Evolutionary conservation across 2,888 invertebrate species (phyloP), one percentile per base, ranked within the genome.

Genomic region (Phyto melanocephala): DNA sequence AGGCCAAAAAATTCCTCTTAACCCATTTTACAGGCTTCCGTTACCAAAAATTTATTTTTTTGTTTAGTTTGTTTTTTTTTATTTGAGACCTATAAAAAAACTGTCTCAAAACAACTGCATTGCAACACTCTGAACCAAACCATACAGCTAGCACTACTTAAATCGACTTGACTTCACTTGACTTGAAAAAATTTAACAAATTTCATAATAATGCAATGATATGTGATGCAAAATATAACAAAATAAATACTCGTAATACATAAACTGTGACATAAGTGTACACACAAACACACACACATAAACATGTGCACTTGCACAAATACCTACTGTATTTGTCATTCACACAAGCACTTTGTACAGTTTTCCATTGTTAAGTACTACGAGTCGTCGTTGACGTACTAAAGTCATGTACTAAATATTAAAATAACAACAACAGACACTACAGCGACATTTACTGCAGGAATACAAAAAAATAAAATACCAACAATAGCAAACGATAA

Each of bases 161-260:
- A 58, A 28, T 65, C 50, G 45, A 52, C 65, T 72, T 72, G 58
- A 52, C 33, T 52, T 58, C 13, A 68, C 3, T 28, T 28, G 28
- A 6, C 6, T 37, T 24, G 63, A 65, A 37, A 75, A 72, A 63
- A 22, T 67, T 63, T 15, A 75, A 56, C 47, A 72, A 62, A 77
- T 81, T 78, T 78, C 70, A 74, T 75, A 78, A 70, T 70, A 78
- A 78, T 78, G 56, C 47, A 37, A 71, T 67, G 20, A 56, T 71
- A 76, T 80, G 20, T 54, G 42, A 76, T 76, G 52, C 68, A 68
- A 50, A 24, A 60, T 42, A 68, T 42, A 54, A 62, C 42, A 71
- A 54, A 63, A 52, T 52, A 50, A 62, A 63, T 37, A 67, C 65
- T 75, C 24, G 65, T 72, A 52, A 77, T 77, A 77, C 76, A 81